Conservation (phyloP, 2,797 vertebrate species). For the Clarias platycephalus region DNA sequence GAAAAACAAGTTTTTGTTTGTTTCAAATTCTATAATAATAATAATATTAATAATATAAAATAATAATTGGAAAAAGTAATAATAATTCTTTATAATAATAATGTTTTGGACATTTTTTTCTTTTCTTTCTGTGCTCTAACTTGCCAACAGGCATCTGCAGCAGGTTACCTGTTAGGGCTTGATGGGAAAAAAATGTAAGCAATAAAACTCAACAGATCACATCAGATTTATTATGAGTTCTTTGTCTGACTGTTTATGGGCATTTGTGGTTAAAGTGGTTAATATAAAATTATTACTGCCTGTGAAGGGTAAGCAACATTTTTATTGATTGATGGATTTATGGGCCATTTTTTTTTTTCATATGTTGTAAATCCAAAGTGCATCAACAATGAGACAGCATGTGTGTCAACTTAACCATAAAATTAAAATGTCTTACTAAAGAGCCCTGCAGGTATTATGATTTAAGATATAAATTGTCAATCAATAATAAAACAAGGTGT, state of each 20-base stretch:
- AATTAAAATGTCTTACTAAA: not conserved
- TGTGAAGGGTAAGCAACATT: constrained; percentile 5
- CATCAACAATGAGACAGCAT: not conserved
- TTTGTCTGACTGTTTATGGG: constrained; percentile 4
- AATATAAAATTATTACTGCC: constrained; percentile 3
- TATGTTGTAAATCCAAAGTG: not conserved
- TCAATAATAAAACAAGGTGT: not conserved
- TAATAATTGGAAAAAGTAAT: too few species aligned
- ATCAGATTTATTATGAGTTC: constrained; percentile 7
- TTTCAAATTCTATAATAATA: not conserved
- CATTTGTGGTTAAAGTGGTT: constrained; percentile 5
- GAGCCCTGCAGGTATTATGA: not conserved
- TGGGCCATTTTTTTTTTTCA: not conserved
- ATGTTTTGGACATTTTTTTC: not conserved
- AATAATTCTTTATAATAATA: not conserved
- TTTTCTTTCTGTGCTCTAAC: not conserved
- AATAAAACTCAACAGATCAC: not conserved
- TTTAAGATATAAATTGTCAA: not conserved
- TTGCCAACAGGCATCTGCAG: not conserved
- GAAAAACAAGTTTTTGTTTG: not conserved
- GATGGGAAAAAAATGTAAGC: not conserved
- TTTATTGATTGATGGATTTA: constrained; percentile 1
- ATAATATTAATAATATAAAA: not conserved
- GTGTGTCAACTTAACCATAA: not conserved
- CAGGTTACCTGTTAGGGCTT: not conserved